phyloP scores from a whole-genome alignment of 2,113 vertebrate species.

The Phyllopteryx taeniolatus region DNA sequence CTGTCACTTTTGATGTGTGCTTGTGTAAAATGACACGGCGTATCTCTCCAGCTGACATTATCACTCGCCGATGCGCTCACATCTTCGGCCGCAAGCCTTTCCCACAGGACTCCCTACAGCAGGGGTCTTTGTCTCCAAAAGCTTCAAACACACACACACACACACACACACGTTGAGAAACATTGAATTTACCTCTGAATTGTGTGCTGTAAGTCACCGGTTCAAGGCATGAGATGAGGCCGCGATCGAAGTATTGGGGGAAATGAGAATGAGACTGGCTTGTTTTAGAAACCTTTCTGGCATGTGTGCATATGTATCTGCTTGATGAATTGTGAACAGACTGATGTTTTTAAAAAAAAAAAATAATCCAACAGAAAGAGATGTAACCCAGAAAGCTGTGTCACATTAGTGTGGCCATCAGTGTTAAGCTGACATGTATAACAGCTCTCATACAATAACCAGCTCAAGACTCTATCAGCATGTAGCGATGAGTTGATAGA shows the following conservation, averaged over 20 bases:
- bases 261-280: slow-evolving; percentile 21
- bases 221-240: slow-evolving; percentile 27
- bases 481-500: slow-evolving; percentile 13
- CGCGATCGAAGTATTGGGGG: neutral
- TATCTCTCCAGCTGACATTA: slow-evolving; percentile 81
- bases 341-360: slow-evolving; percentile 9
- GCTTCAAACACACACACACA: slow-evolving; percentile 37
- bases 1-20: slow-evolving; percentile 73
- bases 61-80: slow-evolving; percentile 73
- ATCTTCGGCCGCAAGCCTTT: slow-evolving; percentile 75
- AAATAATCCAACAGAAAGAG: slow-evolving; percentile 33
- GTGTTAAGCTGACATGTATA: slow-evolving; percentile 51
- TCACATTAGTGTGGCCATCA: slow-evolving; percentile 54
- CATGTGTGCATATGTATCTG: slow-evolving; percentile 10
- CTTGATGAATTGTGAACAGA: slow-evolving; percentile 10
- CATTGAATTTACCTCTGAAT: slow-evolving; percentile 56
- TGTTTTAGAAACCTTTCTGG: slow-evolving; percentile 36
- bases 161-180: slow-evolving; percentile 24
- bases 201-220: slow-evolving; percentile 52
- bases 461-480: slow-evolving; percentile 33
- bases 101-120: slow-evolving; percentile 76
- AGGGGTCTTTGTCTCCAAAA: slow-evolving; percentile 75
- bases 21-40: slow-evolving; percentile 78
- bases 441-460: slow-evolving; percentile 39
- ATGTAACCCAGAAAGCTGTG: slow-evolving; percentile 47